These are phyloP conservation scores for Aphodius granarius DNA, from an alignment of 2,888 invertebrate genomes.

Conservation along the genomic window DNA sequence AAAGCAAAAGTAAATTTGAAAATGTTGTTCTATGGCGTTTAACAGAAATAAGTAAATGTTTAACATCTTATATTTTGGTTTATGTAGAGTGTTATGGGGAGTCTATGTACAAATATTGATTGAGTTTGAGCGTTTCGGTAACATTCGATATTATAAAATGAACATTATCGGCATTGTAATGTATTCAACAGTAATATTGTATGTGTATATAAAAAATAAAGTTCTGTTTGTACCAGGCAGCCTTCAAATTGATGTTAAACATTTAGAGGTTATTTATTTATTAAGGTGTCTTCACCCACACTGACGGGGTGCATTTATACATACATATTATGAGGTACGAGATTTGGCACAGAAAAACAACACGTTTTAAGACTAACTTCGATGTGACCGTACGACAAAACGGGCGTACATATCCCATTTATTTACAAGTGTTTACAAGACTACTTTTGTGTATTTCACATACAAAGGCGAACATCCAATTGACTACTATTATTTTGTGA, in stretches of 20 bases:
- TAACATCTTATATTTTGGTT: constrained; percentile 42
- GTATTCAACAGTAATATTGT: constrained; percentile 22
- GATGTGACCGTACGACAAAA: constrained; percentile 32
- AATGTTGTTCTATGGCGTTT: constrained; percentile 7
- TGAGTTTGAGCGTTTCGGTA: neutral
- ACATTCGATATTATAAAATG: neutral
- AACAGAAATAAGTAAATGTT: constrained; percentile 45
- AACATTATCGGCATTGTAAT: constrained; percentile 2
- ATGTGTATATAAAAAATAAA: constrained; percentile 45
- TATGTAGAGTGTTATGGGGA: neutral
- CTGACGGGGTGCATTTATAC: neutral
- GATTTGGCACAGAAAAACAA: constrained; percentile 69
- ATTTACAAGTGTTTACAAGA: neutral
- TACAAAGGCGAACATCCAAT: constrained; percentile 28
- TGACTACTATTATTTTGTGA: constrained; percentile 45
- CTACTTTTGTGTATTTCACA: neutral
- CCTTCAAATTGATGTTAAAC: constrained; percentile 48
- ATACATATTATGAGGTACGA: constrained; percentile 67
- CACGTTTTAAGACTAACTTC: constrained; percentile 29
- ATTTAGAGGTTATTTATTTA: constrained; percentile 38
- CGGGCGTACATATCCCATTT: neutral
- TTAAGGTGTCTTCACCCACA: neutral
- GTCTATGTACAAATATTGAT: constrained; percentile 8
- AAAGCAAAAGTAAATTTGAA: constrained; percentile 24
- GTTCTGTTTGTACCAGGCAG: constrained; percentile 37